A percentile compares a stretch with the other conserved stretches of the same genome.
Conservation (phyloP, 2,888 invertebrate genomes). For the Enchytraeus crypticus region DNA sequence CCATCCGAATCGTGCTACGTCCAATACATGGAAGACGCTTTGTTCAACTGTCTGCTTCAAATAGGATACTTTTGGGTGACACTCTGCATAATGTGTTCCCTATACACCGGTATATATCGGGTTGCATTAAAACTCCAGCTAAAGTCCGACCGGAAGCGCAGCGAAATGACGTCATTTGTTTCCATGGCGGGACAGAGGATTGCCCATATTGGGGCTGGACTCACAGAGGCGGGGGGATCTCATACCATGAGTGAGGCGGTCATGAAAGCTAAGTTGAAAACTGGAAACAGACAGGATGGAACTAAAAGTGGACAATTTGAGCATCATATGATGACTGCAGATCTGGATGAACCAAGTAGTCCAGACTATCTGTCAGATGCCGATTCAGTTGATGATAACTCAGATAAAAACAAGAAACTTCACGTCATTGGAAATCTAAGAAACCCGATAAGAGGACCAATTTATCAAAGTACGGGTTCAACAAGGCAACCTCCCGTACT, state of each 20-base stretch:
- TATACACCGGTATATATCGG: conserved; percentile 94
- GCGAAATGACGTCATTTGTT: conserved; percentile 55
- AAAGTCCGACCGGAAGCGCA: conserved; percentile 88
- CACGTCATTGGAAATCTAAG: too few species aligned
- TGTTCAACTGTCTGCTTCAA: conserved; percentile 92
- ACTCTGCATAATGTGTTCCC: conserved; percentile 80
- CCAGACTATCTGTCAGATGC: conserved; percentile 88
- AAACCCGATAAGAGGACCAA: too few species aligned
- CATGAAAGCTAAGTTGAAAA: not conserved
- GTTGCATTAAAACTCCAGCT: conserved; percentile 95
- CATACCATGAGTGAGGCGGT: not conserved
- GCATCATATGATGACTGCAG: conserved; percentile 37
- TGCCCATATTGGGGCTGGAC: conserved; percentile 29
- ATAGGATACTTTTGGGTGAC: conserved; percentile 98
- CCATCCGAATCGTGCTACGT: conserved; percentile 83
- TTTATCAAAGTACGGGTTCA: too few species aligned
- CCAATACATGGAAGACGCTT: conserved; percentile 91
- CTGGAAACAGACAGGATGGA: not conserved
- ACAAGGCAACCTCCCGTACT: too few species aligned
- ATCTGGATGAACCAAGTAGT: conserved; percentile 74
- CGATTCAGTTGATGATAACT: too few species aligned
- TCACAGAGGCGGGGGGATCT: not conserved
- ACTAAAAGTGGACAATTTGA: not conserved
- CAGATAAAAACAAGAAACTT: too few species aligned
- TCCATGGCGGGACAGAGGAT: conserved; percentile 35